phyloP scores from a whole-genome alignment of 35 echinoderm and acorn worm genomes.

The Strongylocentrotus purpuratus region DNA sequence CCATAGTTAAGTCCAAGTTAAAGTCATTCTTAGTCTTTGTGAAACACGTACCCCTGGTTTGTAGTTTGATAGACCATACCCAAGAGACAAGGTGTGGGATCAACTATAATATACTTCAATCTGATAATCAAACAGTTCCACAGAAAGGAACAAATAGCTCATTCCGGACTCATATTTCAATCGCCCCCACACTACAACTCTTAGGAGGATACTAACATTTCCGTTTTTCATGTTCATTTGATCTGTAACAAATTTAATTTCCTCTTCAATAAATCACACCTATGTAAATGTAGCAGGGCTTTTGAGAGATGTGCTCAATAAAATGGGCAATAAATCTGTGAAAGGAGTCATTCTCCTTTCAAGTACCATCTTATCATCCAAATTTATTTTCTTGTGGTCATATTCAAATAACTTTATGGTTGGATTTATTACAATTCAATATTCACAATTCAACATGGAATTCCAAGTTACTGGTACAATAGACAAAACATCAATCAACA shows the following conservation, averaged over 20 bases:
- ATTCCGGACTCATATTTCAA: not conserved
- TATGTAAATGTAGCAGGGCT: not conserved
- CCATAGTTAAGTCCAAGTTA: too few species aligned
- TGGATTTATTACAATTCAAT: too few species aligned
- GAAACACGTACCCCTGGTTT: not conserved
- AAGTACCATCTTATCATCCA: too few species aligned
- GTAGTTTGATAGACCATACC: not conserved
- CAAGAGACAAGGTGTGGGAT: not conserved
- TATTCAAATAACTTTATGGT: too few species aligned
- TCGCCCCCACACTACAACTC: not conserved
- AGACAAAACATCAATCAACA: too few species aligned
- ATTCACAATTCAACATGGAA: too few species aligned
- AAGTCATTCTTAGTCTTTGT: too few species aligned
- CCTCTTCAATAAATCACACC: not conserved
- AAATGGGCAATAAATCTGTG: too few species aligned
- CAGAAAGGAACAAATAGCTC: not conserved
- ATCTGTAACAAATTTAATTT: not conserved
- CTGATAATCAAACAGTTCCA: not conserved
- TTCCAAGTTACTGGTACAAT: too few species aligned
- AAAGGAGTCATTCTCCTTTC: too few species aligned
- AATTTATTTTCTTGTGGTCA: too few species aligned
- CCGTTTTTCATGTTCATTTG: not conserved
- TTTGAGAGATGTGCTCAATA: too few species aligned
- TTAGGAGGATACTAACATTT: not conserved
- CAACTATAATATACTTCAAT: not conserved